phyloP scores from a whole-genome alignment of 2,113 vertebrate species.

The Caranx melampygus region DNA sequence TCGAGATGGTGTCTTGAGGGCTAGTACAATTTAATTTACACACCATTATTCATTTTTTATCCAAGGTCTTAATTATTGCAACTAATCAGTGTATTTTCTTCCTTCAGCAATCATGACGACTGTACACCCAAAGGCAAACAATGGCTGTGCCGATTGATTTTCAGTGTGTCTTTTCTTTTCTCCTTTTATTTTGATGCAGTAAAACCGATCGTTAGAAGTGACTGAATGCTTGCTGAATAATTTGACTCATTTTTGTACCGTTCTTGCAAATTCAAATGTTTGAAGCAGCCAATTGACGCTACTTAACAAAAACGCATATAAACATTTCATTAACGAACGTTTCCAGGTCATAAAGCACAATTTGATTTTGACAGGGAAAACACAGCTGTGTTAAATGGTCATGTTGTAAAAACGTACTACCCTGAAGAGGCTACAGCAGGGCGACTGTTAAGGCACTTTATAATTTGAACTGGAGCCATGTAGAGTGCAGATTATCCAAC shows the following conservation, averaged over 20 bases:
- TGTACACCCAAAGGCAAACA: background rate
- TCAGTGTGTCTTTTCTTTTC: constrained; percentile 2
- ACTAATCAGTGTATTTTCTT: constrained; percentile 21
- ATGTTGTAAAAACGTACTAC: background rate
- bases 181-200: background rate
- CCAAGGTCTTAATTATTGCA: constrained; percentile 30
- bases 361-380: background rate
- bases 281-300: background rate
- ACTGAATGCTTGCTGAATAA: background rate
- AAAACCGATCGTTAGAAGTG: background rate
- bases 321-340: background rate
- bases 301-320: background rate
- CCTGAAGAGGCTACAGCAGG: constrained; percentile 13
- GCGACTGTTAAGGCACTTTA: constrained; percentile 4
- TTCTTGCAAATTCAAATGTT: background rate
- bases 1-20: constrained; percentile 57
- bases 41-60: constrained; percentile 36
- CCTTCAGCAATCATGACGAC: background rate
- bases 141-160: background rate
- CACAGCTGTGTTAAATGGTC: constrained; percentile 18
- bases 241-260: background rate
- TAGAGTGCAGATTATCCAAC: constrained; percentile 41
- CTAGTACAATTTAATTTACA: constrained; percentile 33
- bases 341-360: background rate
- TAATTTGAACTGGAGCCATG: constrained; percentile 28